Percentiles rank a stretch among this genome's conserved stretches.
phyloP scores from a whole-genome alignment of 2,888 invertebrate genomes.

The Pardosa pseudoannulata region DNA sequence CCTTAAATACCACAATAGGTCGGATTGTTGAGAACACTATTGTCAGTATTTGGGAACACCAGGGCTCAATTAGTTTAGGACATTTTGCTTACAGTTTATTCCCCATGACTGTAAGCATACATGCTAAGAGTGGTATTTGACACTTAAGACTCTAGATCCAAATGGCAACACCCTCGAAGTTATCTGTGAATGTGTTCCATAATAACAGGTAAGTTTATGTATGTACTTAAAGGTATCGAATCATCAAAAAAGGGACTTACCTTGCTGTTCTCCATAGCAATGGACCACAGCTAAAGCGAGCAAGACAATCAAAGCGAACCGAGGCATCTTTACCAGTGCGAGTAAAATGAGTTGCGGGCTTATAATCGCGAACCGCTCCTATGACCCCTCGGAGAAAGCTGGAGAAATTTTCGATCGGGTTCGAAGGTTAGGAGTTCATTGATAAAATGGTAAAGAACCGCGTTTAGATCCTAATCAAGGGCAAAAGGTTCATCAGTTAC shows the following conservation, averaged over 20 bases:
- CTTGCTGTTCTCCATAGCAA: slow-evolving; percentile 30
- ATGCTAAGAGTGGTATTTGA: too few species aligned
- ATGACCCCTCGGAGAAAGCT: neutral
- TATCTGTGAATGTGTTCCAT: too few species aligned
- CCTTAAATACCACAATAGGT: too few species aligned
- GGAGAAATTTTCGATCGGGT: neutral
- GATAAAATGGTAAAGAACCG: neutral
- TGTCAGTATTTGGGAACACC: too few species aligned
- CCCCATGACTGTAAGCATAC: too few species aligned
- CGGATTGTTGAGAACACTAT: too few species aligned
- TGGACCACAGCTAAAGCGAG: slow-evolving; percentile 9
- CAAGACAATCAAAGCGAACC: slow-evolving; percentile 1
- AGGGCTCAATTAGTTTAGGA: too few species aligned
- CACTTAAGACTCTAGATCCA: too few species aligned
- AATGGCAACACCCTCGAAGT: too few species aligned
- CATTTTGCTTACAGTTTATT: too few species aligned
- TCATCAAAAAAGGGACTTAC: slow-evolving; percentile 15
- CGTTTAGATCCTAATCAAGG: slow-evolving; percentile 3
- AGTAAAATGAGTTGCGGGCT: neutral
- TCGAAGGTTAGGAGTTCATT: slow-evolving; percentile 38
- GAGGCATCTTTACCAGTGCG: slow-evolving; percentile 18
- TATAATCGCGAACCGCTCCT: neutral
- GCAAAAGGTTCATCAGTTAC: slow-evolving; percentile 27
- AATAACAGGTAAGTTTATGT: too few species aligned
- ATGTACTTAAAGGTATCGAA: too few species aligned